phyloP scores from a whole-genome alignment of 2,113 vertebrate species.

The Corvus moneduloides region DNA sequence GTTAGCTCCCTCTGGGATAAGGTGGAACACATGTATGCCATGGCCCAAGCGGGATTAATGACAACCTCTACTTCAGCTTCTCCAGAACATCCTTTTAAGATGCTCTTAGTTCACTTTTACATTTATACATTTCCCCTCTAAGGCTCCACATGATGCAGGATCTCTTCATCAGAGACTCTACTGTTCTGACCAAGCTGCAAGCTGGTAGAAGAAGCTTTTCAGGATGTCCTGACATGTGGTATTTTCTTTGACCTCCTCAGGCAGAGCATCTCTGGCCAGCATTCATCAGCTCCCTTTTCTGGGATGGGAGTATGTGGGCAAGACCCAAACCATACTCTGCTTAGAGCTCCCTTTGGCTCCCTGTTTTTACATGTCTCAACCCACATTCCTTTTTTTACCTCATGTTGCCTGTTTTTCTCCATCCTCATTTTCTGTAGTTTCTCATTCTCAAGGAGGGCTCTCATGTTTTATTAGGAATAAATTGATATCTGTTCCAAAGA shows the following conservation, averaged over 20 bases:
- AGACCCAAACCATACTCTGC: background rate
- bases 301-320: rapidly evolving
- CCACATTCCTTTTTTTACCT: background rate
- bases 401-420: background rate
- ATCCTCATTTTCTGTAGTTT: background rate
- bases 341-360: background rate
- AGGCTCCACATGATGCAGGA: background rate
- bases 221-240: rapidly evolving
- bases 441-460: background rate
- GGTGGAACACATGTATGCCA: rapidly evolving
- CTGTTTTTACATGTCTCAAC: background rate
- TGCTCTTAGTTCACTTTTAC: background rate
- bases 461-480: background rate
- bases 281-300: background rate
- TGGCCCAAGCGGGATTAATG: background rate
- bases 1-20: background rate
- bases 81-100: background rate
- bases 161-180: background rate
- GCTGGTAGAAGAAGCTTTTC: background rate
- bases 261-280: background rate
- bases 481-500: background rate
- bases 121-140: background rate
- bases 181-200: background rate
- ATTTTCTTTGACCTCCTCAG: background rate
- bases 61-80: background rate